Percentiles rank a stretch among this genome's conserved stretches.
phyloP scores from a whole-genome alignment of 2,888 invertebrate genomes.

The Agonopterix subpropinquella region DNA sequence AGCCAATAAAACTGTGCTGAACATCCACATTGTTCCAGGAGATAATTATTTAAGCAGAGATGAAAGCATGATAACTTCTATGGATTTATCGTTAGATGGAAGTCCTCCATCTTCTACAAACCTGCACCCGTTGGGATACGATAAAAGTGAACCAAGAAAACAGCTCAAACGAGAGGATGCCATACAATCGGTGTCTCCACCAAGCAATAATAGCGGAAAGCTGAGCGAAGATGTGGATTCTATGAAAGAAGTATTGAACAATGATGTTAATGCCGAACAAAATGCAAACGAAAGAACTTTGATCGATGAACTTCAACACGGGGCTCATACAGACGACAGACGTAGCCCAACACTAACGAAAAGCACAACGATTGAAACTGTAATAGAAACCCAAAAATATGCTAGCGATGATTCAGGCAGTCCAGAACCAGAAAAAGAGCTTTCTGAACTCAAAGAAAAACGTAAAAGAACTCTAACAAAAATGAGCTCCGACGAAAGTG shows the following conservation, averaged over 20 bases:
- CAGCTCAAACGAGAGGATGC: conserved; percentile 69
- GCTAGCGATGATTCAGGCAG: conserved; percentile 20
- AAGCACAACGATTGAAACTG: conserved; percentile 27
- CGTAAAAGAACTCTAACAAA: conserved; percentile 21
- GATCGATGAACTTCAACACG: conserved; percentile 12
- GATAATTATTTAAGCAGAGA: conserved; percentile 56
- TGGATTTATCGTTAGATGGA: conserved; percentile 58
- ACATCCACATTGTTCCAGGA: conserved; percentile 63
- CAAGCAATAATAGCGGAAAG: conserved; percentile 64
- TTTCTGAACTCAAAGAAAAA: conserved; percentile 12
- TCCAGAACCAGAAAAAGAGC: conserved; percentile 8
- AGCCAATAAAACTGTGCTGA: conserved; percentile 54
- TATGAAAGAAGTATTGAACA: conserved; percentile 36
- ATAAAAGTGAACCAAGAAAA: conserved; percentile 60
- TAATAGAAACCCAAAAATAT: conserved; percentile 18
- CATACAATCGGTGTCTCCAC: conserved; percentile 66
- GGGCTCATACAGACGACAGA: conserved; percentile 15
- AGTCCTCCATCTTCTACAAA: conserved; percentile 60
- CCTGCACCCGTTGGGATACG: conserved; percentile 58
- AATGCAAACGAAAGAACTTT: conserved; percentile 10
- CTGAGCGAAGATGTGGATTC: conserved; percentile 64
- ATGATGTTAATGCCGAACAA: conserved; percentile 16
- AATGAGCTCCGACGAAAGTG: conserved; percentile 52
- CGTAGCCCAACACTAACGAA: conserved; percentile 25
- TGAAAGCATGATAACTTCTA: conserved; percentile 58